Evolutionary conservation across 1,140 invertebrate species (phyloP).

Genomic region (Pseudachorutes palmiensis): DNA sequence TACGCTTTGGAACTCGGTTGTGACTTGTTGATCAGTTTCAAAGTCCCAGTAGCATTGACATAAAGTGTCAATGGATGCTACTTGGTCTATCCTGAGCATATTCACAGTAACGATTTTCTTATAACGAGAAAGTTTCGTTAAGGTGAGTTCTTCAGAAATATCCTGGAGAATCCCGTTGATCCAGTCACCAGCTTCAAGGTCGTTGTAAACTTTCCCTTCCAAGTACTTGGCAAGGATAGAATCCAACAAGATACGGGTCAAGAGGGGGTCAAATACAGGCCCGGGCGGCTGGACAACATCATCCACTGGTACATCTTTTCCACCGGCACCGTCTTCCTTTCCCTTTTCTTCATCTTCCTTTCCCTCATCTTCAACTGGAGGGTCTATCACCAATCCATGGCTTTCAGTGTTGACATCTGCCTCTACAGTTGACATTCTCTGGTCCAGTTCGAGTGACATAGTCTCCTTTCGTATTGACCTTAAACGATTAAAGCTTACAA

Average conservation of each 20-base stretch:
- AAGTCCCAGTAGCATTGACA: background rate
- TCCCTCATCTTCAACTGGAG: background rate
- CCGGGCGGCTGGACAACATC: no score
- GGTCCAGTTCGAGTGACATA: no score
- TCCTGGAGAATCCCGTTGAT: background rate
- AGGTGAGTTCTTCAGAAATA: background rate
- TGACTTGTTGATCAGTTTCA: background rate
- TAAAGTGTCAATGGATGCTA: background rate
- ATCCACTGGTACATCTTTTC: background rate
- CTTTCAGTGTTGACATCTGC: no score
- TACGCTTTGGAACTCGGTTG: background rate
- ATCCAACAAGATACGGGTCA: no score
- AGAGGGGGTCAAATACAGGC: no score
- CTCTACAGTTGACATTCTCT: no score
- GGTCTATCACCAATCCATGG: background rate
- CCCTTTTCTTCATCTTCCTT: background rate
- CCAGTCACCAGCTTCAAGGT: background rate
- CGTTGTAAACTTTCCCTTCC: background rate
- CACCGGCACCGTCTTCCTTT: background rate
- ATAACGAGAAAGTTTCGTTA: background rate
- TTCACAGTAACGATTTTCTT: background rate
- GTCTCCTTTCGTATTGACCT: no score
- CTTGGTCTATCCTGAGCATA: background rate
- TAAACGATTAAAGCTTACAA: no score
- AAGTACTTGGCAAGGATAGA: background rate